These are phyloP conservation scores for Drosophila tani DNA, from an alignment of 1,140 invertebrate genomes.

Conservation along the genomic window DNA sequence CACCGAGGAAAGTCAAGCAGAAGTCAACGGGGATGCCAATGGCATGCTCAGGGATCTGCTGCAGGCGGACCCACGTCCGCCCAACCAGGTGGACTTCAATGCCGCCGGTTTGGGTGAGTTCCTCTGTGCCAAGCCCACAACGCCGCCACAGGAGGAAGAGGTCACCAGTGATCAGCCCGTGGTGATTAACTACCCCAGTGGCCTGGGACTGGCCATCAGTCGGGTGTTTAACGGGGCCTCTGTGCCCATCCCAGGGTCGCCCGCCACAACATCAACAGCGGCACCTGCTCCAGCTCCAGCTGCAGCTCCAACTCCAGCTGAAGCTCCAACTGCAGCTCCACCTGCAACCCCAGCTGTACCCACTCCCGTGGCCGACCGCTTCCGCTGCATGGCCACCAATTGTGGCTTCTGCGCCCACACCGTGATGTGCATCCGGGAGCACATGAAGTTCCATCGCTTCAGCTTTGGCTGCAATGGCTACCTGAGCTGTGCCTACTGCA, in stretches of 20 bases:
- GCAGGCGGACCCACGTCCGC: slow-evolving; percentile 30
- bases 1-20: neutral
- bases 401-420: slow-evolving; percentile 54
- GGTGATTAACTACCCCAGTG: slow-evolving; percentile 54
- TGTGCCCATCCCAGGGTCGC: neutral
- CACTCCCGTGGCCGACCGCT: slow-evolving; percentile 33
- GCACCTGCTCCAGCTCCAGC: neutral
- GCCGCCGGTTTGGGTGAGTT: slow-evolving; percentile 45
- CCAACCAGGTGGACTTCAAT: slow-evolving; percentile 30
- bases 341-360: too few species aligned
- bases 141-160: neutral
- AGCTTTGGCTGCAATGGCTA: slow-evolving; percentile 43
- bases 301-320: too few species aligned
- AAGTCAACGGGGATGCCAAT: too few species aligned
- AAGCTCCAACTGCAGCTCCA: neutral
- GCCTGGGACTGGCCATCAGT: slow-evolving; percentile 49
- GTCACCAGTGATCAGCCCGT: neutral
- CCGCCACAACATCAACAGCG: neutral
- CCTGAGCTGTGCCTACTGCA: slow-evolving; percentile 55
- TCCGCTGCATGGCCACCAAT: slow-evolving; percentile 61
- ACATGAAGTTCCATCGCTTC: slow-evolving; percentile 61
- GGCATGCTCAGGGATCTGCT: slow-evolving; percentile 37
- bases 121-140: slow-evolving; percentile 15
- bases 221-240: slow-evolving; percentile 46
- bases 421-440: slow-evolving; percentile 53